Percentiles rank a stretch among this genome's conserved stretches.
Evolutionary conservation across 2,797 vertebrate genomes (phyloP).

Genomic region (Sebastes itinus): DNA sequence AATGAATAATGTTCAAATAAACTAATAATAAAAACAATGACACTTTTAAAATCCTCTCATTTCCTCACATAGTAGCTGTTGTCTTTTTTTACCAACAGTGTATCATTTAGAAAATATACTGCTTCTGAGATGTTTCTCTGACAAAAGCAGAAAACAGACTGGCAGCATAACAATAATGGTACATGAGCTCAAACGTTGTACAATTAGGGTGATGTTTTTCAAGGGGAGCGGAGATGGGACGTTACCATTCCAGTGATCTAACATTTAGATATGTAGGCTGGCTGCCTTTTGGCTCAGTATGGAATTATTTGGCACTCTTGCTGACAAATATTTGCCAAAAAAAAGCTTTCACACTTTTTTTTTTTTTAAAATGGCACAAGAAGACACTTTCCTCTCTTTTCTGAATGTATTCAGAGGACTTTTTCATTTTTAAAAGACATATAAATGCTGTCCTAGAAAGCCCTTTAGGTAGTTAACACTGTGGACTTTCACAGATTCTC

Average conservation of each 20-base stretch:
- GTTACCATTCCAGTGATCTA: constrained; percentile 70
- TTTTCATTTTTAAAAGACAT: constrained; percentile 64
- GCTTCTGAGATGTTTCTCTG: constrained; percentile 77
- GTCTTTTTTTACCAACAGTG: constrained; percentile 77
- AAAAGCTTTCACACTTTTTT: constrained; percentile 69
- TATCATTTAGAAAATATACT: constrained; percentile 80
- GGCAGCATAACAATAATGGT: constrained; percentile 82
- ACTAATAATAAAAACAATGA: constrained; percentile 80
- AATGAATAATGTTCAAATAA: constrained; percentile 83
- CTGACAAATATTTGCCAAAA: constrained; percentile 74
- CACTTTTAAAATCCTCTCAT: constrained; percentile 80
- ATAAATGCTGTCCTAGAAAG: constrained; percentile 76
- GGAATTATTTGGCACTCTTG: constrained; percentile 79
- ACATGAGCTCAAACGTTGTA: constrained; percentile 69
- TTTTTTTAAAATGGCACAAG: constrained; percentile 70
- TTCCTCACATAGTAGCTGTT: constrained; percentile 78
- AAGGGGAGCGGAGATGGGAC: constrained; percentile 67
- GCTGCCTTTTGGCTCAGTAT: constrained; percentile 82
- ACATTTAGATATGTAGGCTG: constrained; percentile 77
- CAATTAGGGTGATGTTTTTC: constrained; percentile 73
- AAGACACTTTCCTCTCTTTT: constrained; percentile 66
- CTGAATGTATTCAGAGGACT: constrained; percentile 59
- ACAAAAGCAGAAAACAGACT: constrained; percentile 83
- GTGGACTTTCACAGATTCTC: constrained; percentile 75
- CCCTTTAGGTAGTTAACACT: constrained; percentile 74